Evolutionary conservation across 1,140 invertebrate genomes (phyloP).

Genomic region (Pseudomyrmex cubaensis): DNA sequence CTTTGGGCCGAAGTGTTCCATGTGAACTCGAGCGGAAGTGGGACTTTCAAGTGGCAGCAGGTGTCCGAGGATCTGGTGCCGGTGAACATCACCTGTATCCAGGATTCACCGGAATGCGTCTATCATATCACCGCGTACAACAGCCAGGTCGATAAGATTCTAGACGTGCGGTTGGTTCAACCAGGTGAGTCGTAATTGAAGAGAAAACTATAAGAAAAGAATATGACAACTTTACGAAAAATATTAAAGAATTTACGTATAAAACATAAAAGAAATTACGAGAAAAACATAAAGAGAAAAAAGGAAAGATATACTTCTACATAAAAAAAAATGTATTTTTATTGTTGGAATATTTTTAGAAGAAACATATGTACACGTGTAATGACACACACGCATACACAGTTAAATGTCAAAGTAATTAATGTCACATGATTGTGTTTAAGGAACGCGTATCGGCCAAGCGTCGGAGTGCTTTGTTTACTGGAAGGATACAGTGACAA

Average conservation of each 20-base stretch:
- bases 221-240: too few species aligned
- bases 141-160: constrained; percentile 98
- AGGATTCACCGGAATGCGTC: constrained; percentile 97
- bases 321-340: neutral
- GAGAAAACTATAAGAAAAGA: neutral
- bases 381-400: too few species aligned
- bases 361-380: too few species aligned
- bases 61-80: constrained; percentile 98
- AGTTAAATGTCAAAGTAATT: constrained; percentile 12
- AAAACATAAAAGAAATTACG: too few species aligned
- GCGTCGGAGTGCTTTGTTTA: constrained; percentile 99
- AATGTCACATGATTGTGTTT: constrained; percentile 25
- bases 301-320: too few species aligned
- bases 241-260: too few species aligned
- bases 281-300: too few species aligned
- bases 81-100: constrained; percentile 98
- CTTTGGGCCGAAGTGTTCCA: constrained; percentile 99
- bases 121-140: constrained; percentile 99
- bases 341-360: neutral
- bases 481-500: constrained; percentile 98
- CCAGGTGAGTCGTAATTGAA: constrained; percentile 89
- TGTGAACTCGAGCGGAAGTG: constrained; percentile 94
- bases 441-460: constrained; percentile 97
- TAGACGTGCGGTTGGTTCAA: constrained; percentile 97
- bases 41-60: constrained; percentile 98